Evolutionary conservation across 1,140 invertebrate species (phyloP).

Genomic region (Panagrolaimus sp.): DNA sequence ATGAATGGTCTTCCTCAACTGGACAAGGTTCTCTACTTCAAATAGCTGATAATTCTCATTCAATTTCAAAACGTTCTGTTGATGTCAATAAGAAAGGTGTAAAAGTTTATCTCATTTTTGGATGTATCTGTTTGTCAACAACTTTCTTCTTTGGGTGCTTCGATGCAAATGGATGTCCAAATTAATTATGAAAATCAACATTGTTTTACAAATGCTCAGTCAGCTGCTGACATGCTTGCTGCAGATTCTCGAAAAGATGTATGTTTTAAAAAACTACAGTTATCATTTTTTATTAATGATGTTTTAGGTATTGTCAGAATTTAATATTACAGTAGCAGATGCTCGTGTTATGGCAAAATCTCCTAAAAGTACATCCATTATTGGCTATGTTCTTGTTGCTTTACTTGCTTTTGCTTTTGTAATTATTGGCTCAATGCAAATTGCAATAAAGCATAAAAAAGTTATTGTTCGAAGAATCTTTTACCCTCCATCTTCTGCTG

Average conservation of each 20-base stretch:
- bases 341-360: too few species aligned
- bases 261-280: neutral
- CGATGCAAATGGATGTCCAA: neutral
- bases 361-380: too few species aligned
- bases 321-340: too few species aligned
- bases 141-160: neutral
- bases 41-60: neutral
- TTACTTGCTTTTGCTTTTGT: too few species aligned
- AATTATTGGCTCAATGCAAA: too few species aligned
- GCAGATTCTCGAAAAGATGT: neutral
- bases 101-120: neutral
- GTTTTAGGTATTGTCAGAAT: too few species aligned
- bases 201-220: neutral
- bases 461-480: too few species aligned
- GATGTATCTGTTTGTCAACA: constrained; percentile 3
- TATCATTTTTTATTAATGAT: too few species aligned
- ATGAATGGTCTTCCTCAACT: neutral
- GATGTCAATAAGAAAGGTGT: neutral
- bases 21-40: neutral
- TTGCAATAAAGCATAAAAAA: too few species aligned
- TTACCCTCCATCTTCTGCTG: too few species aligned
- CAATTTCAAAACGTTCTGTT: neutral
- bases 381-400: too few species aligned
- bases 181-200: neutral
- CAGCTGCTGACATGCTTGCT: neutral